Evolutionary conservation across 2,113 vertebrate species (phyloP), one percentile per base, ranked within the genome.

Genomic region (Rhinopithecus roxellana): DNA sequence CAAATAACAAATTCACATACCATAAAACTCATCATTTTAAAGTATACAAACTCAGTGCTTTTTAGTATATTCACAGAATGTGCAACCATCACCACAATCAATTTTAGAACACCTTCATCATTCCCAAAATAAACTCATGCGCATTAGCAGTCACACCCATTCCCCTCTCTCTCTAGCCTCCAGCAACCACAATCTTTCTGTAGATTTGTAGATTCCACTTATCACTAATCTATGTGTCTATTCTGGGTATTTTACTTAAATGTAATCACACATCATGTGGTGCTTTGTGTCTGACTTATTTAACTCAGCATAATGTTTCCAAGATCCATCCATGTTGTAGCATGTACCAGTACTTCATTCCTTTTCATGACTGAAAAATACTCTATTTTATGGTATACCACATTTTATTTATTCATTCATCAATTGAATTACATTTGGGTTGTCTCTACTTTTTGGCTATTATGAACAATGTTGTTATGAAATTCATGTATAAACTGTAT

Each of bases 181-280:
- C 1, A 27, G 45, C 30, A 74, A 59, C 27, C 67, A 82, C 61
- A 25, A 23, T 22, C 0, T 12, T n/a, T 55, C 72, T 52, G 9
- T 50, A 27, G 80, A 57, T 32, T 4, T 85, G 23, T 5, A 38
- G 25, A 27, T 10, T 52, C 35, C 13, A 4, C 1, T 1, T 10
- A 11, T 45, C 61, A 25, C 8, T 14, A 25, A 14, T 27, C 32
- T 35, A 17, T 7, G 40, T 30, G 13, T 59, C 57, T 45, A 4
- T 14, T 93, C 55, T 16, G 16, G 25, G 35, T 18, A 10, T 64
- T 52, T 52, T 61, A 9, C 6, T 61, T 27, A 43, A 59, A 43
- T 45, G 12, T 30, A 67, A 61, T 30, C 11, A 35, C 0, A 38
- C 0, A 1, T 10, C 1, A 23, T 11, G 6, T 13, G 72, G 59